phyloP scores from a whole-genome alignment of 2,888 invertebrate species.

The Rhorus exstirpatorius region DNA sequence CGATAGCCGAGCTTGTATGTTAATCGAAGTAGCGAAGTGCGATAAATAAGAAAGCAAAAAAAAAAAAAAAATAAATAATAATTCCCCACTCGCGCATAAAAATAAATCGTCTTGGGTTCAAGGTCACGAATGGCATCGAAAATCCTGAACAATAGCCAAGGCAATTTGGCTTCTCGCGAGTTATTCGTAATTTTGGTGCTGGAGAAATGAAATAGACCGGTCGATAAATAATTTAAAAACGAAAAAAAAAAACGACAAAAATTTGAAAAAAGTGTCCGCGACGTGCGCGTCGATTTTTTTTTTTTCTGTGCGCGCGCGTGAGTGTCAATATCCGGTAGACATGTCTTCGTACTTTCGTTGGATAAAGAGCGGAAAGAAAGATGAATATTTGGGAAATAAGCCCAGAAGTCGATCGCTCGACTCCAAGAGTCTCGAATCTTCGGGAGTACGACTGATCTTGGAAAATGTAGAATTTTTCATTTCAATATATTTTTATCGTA shows the following conservation, averaged over 20 bases:
- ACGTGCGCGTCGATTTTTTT: conserved; percentile 16
- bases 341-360: conserved; percentile 91
- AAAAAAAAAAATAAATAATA: too few relatives aligned
- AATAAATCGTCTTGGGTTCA: background rate
- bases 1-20: too few relatives aligned
- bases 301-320: conserved; percentile 70
- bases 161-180: background rate
- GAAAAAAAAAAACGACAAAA: conserved; percentile 14
- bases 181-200: background rate
- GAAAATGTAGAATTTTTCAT: conserved; percentile 86
- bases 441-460: conserved; percentile 89
- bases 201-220: conserved; percentile 10
- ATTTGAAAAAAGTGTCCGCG: conserved; percentile 6
- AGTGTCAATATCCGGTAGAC: conserved; percentile 73
- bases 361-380: conserved; percentile 89
- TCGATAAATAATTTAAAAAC: conserved; percentile 2
- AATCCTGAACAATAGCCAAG: conserved; percentile 2
- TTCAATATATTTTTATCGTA: conserved; percentile 18
- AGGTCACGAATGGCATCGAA: conserved; percentile 28
- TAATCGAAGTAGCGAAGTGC: background rate
- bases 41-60: background rate
- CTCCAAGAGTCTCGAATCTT: conserved; percentile 90
- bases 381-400: conserved; percentile 87
- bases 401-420: conserved; percentile 92
- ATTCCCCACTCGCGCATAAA: too few relatives aligned